Conservation (phyloP, 2,888 invertebrate genomes). For the Cataglyphis altisquamis region DNA sequence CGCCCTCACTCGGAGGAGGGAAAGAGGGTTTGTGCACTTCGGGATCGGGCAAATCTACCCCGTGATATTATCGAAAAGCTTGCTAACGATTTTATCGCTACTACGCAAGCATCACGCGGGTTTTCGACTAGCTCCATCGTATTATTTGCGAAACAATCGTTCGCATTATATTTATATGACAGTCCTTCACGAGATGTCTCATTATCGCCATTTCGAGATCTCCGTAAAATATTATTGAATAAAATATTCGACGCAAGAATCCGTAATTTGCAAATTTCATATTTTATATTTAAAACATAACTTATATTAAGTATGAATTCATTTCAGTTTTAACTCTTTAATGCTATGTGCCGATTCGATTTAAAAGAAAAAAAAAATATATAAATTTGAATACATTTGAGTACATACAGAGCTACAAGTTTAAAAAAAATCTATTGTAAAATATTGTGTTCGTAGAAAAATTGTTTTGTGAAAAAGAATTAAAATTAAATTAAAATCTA, state of each 20-base stretch:
- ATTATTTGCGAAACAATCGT: constrained; percentile 2
- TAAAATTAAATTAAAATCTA: neutral
- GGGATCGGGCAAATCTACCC: constrained; percentile 63
- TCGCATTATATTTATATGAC: neutral
- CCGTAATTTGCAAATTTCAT: neutral
- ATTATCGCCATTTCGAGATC: neutral
- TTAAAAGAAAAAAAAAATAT: neutral
- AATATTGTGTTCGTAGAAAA: neutral
- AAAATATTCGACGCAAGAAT: neutral
- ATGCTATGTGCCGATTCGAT: neutral
- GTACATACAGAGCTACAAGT: neutral
- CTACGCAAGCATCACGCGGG: constrained; percentile 9
- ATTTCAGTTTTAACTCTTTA: neutral
- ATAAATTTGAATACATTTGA: neutral
- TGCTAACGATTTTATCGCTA: constrained; percentile 68
- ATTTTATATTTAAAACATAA: neutral
- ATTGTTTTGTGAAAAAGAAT: neutral
- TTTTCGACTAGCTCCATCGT: constrained; percentile 17
- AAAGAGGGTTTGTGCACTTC: constrained; percentile 56
- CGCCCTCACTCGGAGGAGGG: constrained; percentile 63
- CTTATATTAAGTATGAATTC: neutral
- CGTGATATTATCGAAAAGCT: constrained; percentile 33
- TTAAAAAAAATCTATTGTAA: neutral
- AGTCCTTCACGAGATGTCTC: neutral
- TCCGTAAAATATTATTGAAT: neutral